These are phyloP conservation scores for Gracilinanus agilis DNA, from an alignment of 2,113 vertebrate genomes.

Conservation along the genomic window DNA sequence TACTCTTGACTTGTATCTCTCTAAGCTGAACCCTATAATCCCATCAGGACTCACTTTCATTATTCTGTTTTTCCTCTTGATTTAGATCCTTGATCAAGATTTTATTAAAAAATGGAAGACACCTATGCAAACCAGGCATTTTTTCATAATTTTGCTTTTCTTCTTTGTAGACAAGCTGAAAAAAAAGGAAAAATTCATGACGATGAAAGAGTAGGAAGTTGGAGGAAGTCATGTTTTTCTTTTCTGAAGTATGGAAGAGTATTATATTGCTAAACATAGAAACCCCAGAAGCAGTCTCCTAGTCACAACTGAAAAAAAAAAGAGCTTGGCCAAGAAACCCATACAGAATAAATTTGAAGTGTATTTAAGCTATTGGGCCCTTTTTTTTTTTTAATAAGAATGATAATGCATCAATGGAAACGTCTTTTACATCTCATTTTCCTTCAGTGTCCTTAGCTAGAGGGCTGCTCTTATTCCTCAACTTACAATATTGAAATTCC, in stretches of 20 bases:
- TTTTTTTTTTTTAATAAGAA: constrained; percentile 41
- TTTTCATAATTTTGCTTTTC: constrained; percentile 4
- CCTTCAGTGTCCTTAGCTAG: background rate
- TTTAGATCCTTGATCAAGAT: constrained; percentile 7
- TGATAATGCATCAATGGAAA: background rate
- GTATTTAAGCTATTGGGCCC: background rate
- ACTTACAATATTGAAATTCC: constrained; percentile 19
- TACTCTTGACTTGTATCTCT: constrained; percentile 12
- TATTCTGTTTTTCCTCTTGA: constrained; percentile 29
- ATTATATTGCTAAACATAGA: background rate
- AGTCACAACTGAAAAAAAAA: background rate
- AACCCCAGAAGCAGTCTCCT: background rate
- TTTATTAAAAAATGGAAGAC: background rate
- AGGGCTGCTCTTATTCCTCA: constrained; percentile 5
- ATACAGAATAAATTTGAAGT: background rate
- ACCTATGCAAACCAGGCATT: background rate
- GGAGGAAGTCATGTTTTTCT: background rate
- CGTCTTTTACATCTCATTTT: constrained; percentile 36
- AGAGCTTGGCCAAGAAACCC: background rate
- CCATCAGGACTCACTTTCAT: constrained; percentile 9
- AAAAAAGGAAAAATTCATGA: background rate
- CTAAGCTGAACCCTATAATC: constrained; percentile 1
- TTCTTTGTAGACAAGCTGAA: constrained; percentile 44
- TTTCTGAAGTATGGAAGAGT: background rate
- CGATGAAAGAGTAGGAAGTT: background rate